These are phyloP conservation scores for Hypomesus transpacificus DNA, from an alignment of 2,113 vertebrate species.

Conservation along the genomic window DNA sequence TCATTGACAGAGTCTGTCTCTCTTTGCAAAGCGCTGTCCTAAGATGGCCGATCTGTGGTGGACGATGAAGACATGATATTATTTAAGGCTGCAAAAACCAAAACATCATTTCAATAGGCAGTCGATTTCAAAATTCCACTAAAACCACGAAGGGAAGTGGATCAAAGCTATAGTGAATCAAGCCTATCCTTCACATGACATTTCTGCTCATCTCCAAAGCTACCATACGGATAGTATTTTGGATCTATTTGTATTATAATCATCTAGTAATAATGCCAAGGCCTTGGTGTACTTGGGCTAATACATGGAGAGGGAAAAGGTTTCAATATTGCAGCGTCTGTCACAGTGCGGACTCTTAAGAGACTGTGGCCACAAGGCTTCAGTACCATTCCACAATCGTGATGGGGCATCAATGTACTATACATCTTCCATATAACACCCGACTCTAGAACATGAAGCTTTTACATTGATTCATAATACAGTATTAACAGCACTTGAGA, in stretches of 20 bases:
- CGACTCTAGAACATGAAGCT: background rate
- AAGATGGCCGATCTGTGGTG: no score
- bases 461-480: background rate
- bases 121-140: background rate
- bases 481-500: background rate
- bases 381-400: background rate
- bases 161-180: no score
- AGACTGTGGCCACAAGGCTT: background rate
- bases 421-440: no score
- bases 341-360: no score
- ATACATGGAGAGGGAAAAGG: background rate
- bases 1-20: background rate
- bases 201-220: no score
- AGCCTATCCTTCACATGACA: no score
- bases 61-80: background rate
- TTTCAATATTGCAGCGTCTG: no score
- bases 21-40: no score
- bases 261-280: background rate
- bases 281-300: background rate
- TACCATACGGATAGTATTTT: no score
- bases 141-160: no score
- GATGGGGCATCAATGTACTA: no score
- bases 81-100: background rate
- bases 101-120: background rate
- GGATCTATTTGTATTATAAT: conserved; percentile 7